Evolutionary conservation across 2,888 invertebrate genomes (phyloP), one percentile per base, ranked within the genome.

Genomic region (Euplexia lucipara): DNA sequence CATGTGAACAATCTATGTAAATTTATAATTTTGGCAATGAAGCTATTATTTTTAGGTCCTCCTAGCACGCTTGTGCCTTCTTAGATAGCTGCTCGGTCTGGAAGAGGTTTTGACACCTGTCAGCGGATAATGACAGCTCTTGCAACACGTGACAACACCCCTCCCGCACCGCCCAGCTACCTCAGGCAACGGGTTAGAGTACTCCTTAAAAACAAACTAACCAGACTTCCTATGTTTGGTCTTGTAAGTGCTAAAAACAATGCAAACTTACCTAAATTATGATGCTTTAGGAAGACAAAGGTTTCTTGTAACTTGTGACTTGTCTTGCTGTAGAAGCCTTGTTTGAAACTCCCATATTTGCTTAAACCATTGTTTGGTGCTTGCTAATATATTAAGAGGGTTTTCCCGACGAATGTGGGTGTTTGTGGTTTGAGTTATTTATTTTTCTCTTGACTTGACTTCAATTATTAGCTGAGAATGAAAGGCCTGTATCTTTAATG

Each of bases 281-380:
- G 7, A 34, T 45, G 65, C 47, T 30, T 44, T 12, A 16, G 5
- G 1, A 16, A n/a, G 10, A 54, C 49, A 56, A 54, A 68, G 32
- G 20, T 6, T 14, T 42, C 10, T 52, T 42, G 39, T 3, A 14
- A 18, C 16, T 37, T 42, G 39, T 3, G 10, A 18, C 16, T 37
- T 57, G 7, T 18, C 34, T 66, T 34, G 14, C 9, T 69, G 18
- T 42, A 7, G 22, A 47, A 47, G 34, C 39, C 22, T 35, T 56
- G 35, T 54, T 57, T 58, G n/a, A 26, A 32, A 32, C 37, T 39
- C 48, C 51, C 39, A 37, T 64, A 39, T 58, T 54, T 42, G 45
- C 26, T 37, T 20, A 18, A n/a, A 22, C 41, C 20, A 39, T 48
- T 60, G 37, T 70, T 35, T 32, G 8, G 4, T 9, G 14, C 9